Evolutionary conservation across 1,140 invertebrate species (phyloP), one percentile per base, ranked within the genome.

Genomic region (Carcinoscorpius rotundicauda): DNA sequence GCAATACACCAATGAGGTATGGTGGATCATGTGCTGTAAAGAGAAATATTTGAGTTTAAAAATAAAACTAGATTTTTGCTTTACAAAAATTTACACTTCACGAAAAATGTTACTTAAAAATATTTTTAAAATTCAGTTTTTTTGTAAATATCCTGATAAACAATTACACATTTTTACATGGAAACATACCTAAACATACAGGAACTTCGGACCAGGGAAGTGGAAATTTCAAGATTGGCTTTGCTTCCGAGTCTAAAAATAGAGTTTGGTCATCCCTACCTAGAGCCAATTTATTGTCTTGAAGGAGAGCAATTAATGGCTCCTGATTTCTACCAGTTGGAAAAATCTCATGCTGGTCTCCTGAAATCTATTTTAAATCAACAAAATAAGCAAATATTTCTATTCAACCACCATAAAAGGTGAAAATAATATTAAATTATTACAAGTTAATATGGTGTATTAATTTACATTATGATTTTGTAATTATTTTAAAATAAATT

Each of bases 11-110:
- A 56, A 97, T 77, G 4, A 93, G 78, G 78, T 91, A 97, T 11
- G 94, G 94, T 72, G 89, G 86, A 78, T 97, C 91, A 83, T 93
- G 90, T 10, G 86, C 91, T 91, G 73, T 69, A 81, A 80, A 73
- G 67, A 68, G 76, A 66, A 73, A 68, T 60, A 64, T 9, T 4
- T 4, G 29, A 29, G 29, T 29, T 29, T 29, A 2, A 29, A 29
- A 29, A 29, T 29, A 29, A 29, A 51, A 50, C 11, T 60, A 49
- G 4, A 60, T 4, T 3, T 9, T 9, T 51, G 51, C 51, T 3
- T 51, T 67, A 71, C 11, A 63, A 64, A 62, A 66, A 66, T 66
- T 49, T 48, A 11, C 62, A 64, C 56, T n/a, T 63, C 5, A 68
- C 49, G 53, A 51, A 51, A 9, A 48, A 58, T 68, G 64, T 11